Evolutionary conservation across 2,113 vertebrate genomes (phyloP).

Genomic region (Misgurnus anguillicaudatus): DNA sequence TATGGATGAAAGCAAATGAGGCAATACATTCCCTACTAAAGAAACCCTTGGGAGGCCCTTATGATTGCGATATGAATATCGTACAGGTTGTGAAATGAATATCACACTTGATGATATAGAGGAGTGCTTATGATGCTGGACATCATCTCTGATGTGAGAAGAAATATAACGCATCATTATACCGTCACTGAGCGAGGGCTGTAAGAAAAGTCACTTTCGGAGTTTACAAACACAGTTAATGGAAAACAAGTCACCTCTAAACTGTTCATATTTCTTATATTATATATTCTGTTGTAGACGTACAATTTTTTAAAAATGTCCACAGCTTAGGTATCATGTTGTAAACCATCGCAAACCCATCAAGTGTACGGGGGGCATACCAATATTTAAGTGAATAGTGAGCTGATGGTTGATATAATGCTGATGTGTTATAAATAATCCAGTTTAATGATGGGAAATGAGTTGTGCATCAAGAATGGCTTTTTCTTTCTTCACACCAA

Average conservation of each 20-base stretch:
- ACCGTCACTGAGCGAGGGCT: background rate
- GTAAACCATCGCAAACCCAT: too few species aligned
- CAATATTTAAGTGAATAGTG: too few species aligned
- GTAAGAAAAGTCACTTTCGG: background rate
- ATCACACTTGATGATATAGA: background rate
- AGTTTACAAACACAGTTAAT: background rate
- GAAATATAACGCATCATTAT: slow-evolving; percentile 4
- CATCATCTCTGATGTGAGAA: background rate
- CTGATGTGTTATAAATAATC: too few species aligned
- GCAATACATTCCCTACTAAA: slow-evolving; percentile 32
- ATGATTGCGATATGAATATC: background rate
- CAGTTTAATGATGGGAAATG: too few species aligned
- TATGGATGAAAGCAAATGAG: slow-evolving; percentile 47
- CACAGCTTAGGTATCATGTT: too few species aligned
- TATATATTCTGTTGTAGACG: too few species aligned
- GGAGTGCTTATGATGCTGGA: background rate
- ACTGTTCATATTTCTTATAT: too few species aligned
- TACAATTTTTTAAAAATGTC: too few species aligned
- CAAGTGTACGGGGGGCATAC: too few species aligned
- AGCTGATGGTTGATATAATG: too few species aligned
- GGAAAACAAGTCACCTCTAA: background rate
- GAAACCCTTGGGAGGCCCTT: slow-evolving; percentile 30
- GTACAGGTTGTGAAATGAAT: background rate
- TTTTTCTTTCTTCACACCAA: too few species aligned
- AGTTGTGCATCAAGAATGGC: too few species aligned